These are phyloP conservation scores for Furcifer pardalis DNA, from an alignment of 2,797 vertebrate genomes.

Conservation along the genomic window DNA sequence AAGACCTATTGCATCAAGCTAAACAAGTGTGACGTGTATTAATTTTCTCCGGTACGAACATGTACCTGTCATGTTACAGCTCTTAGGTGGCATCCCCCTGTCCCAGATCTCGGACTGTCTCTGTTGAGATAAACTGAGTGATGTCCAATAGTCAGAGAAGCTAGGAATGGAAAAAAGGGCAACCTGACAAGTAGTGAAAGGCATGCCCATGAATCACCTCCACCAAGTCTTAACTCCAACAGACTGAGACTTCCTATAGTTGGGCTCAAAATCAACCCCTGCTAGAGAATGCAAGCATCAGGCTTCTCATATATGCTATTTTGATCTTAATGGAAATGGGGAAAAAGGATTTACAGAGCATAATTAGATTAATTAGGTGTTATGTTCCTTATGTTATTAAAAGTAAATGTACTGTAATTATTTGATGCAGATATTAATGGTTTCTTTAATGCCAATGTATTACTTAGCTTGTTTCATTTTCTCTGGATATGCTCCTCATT, in stretches of 20 bases:
- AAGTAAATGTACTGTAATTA: constrained; percentile 47
- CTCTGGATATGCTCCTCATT: constrained; percentile 12
- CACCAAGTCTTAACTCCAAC: constrained; percentile 52
- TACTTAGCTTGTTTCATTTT: constrained; percentile 43
- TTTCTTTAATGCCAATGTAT: constrained; percentile 55
- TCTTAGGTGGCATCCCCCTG: no score
- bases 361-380: constrained; percentile 37
- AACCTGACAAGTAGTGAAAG: constrained; percentile 42
- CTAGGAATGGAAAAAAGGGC: neutral
- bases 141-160: neutral
- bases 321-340: constrained; percentile 41
- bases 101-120: no score
- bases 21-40: no score
- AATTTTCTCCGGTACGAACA: no score
- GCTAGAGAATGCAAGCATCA: neutral
- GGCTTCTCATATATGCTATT: neutral
- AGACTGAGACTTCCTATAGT: constrained; percentile 47
- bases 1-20: neutral
- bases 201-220: constrained; percentile 44
- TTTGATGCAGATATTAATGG: constrained; percentile 55
- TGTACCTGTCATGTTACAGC: no score
- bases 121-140: no score
- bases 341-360: constrained; percentile 58
- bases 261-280: constrained; percentile 31
- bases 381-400: constrained; percentile 58